Evolutionary conservation across 2,888 invertebrate species (phyloP), one percentile per base, ranked within the genome.

Genomic region (Conomelus anceps): DNA sequence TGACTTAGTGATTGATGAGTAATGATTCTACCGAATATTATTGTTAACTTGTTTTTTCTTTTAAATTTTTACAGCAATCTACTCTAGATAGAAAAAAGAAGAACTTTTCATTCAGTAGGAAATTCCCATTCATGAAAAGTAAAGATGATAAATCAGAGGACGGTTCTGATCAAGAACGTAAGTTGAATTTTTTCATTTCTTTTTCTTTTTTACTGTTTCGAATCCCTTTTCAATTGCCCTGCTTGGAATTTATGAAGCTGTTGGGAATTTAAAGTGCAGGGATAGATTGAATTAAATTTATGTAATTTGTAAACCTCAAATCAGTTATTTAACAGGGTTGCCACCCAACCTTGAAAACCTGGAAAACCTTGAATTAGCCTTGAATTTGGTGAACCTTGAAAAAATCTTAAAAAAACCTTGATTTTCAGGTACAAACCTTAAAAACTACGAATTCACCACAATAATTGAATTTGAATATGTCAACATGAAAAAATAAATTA

Each of bases 81-180:
- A 98, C 98, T 85, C 95, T 98, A 93, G 98, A 98, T 94, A 96
- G 98, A 93, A 98, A 98, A 95, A 99, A 99, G 96, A 99, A 99
- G 94, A 99, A 99, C 93, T 97, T 99, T 93, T 98, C 99, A 90
- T 99, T 99, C 94, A 99, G 99, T 93, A 96, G 99, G 94, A 98
- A 98, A 94, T 99, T 99, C 94, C 99, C 99, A 84, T 99, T 99
- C 94, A 99, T 99, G 97, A 99, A 99, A 95, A 99, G 99, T 94
- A 98, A 99, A 95, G 99, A 99, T 94, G 98, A 99, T 93, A 98
- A 98, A 94, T 98, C 97, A 89, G 98, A 99, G 94, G 98, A 99
- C 93, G 98, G 98, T 93, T 98, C 98, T 92, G 98, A 98, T 93
- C 98, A 98, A 95, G 98, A 99, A 96, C 98, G 99, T 99, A 96